Evolutionary conservation across 2,888 invertebrate species (phyloP), one percentile per base, ranked within the genome.

Genomic region (Eristalis arbustorum): DNA sequence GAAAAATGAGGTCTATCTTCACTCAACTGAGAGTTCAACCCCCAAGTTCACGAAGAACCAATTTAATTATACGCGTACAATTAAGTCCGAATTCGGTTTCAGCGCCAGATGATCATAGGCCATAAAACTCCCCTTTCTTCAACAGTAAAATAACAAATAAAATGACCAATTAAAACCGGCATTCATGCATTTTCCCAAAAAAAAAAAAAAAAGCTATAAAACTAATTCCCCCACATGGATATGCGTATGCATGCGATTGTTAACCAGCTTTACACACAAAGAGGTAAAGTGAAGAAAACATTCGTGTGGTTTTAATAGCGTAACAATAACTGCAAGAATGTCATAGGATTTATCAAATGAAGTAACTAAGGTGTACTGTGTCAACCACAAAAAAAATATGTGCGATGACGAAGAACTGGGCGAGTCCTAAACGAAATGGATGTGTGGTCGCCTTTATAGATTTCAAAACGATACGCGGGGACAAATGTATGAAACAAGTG

Each of bases 71-170:
- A 3, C 34, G 34, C 34, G 34, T 42, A n/a, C 18, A 49, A 49
- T 49, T 18, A 18, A 49, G 49, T 49, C 49, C 2, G 18, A 18
- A 49, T 49, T 49, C 18, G 13, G 13, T 37, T 37, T 37, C 37
- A 37, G 13, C 1, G 37, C 13, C 37, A 49, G 49, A 42, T 42
- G 42, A 49, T 18, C 8, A 57, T 23, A 8, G 34, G 40, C 37
- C 25, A 34, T 59, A 64, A 71, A 72, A 66, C 31, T 3, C 31
- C 23, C 37, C 49, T 73, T 72, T 67, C 72, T 72, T 73, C 62
- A 72, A 31, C 67, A 72, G 62, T 78, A 72, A 57, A 71, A 78
- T 71, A 78, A n/a, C n/a, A n/a, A n/a, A n/a, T n/a, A 64, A 64
- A 78, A 66, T 78, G 66, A 73, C 72, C 73, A 73, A 79, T 67